phyloP scores from a whole-genome alignment of 2,888 invertebrate genomes.

The Sphaerophoria rueppellii region DNA sequence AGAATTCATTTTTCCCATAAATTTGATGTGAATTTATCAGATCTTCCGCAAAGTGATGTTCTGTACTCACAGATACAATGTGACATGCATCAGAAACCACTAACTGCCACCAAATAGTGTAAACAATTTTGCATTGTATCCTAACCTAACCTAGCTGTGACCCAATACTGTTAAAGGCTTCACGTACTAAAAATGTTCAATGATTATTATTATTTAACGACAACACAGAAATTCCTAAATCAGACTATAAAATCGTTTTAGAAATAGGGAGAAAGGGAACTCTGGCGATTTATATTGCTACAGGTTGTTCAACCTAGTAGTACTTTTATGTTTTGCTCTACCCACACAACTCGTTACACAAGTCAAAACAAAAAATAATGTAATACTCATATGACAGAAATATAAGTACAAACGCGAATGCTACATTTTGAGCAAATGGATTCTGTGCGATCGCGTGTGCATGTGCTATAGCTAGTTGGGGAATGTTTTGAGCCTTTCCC shows the following conservation, averaged over 20 bases:
- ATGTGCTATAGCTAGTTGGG: slow-evolving; percentile 19
- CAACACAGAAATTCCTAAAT: neutral
- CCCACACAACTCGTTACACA: slow-evolving; percentile 44
- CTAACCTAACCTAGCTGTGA: no score
- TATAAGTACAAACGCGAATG: slow-evolving; percentile 11
- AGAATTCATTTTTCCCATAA: slow-evolving; percentile 47
- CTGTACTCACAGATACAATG: neutral
- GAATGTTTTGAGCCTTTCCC: slow-evolving; percentile 32
- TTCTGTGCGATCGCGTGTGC: slow-evolving; percentile 55
- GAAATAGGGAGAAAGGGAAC: slow-evolving; percentile 28
- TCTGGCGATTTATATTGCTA: slow-evolving; percentile 3
- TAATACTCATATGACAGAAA: slow-evolving; percentile 53
- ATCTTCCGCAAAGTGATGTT: slow-evolving; percentile 38
- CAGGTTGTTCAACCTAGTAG: slow-evolving; percentile 29
- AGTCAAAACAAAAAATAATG: slow-evolving; percentile 46
- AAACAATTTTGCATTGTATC: slow-evolving; percentile 17
- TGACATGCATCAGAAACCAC: slow-evolving; percentile 37
- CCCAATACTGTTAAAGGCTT: neutral
- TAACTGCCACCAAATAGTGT: slow-evolving; percentile 11
- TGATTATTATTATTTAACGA: neutral
- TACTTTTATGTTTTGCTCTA: slow-evolving; percentile 10
- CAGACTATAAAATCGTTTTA: neutral
- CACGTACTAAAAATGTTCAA: neutral
- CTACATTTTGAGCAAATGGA: slow-evolving; percentile 12
- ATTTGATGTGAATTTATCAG: slow-evolving; percentile 42